Percentiles rank a stretch among this genome's conserved stretches.
Evolutionary conservation across 2,113 vertebrate genomes (phyloP).

Genomic region (Cettia cetti): DNA sequence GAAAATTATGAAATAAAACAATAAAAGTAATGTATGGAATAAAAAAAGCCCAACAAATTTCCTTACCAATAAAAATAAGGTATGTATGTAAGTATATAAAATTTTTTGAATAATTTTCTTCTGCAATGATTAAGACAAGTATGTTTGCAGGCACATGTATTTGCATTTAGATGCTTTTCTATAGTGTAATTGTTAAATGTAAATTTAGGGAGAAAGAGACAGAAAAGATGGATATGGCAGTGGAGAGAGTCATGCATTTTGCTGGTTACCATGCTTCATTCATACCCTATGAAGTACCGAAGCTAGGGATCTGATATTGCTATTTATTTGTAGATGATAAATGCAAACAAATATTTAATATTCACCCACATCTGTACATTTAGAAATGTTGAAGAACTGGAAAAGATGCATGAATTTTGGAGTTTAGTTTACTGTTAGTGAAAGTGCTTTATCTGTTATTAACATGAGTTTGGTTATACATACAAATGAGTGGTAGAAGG

Average conservation of each 20-base stretch:
- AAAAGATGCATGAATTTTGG: not conserved
- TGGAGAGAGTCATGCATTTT: not conserved
- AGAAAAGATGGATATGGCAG: not conserved
- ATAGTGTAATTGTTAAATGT: not conserved
- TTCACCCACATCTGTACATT: not conserved
- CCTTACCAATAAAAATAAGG: not conserved
- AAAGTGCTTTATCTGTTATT: not conserved
- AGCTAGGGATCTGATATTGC: not conserved
- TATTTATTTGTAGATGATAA: not conserved
- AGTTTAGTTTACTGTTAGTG: not conserved
- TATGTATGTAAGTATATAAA: not conserved
- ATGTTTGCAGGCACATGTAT: not conserved
- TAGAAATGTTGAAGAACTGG: not conserved
- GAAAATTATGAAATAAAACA: not conserved
- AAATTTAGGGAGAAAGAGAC: not conserved
- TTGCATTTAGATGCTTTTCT: not conserved
- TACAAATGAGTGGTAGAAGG: not conserved
- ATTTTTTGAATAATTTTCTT: not conserved
- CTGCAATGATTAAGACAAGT: not conserved
- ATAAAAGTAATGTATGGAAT: not conserved
- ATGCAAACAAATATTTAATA: not conserved
- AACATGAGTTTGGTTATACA: not conserved
- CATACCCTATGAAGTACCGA: not conserved
- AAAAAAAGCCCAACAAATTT: fast-evolving
- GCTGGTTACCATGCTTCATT: not conserved